Evolutionary conservation across 2,888 invertebrate genomes (phyloP).

Genomic region (Dryomyza anilis): DNA sequence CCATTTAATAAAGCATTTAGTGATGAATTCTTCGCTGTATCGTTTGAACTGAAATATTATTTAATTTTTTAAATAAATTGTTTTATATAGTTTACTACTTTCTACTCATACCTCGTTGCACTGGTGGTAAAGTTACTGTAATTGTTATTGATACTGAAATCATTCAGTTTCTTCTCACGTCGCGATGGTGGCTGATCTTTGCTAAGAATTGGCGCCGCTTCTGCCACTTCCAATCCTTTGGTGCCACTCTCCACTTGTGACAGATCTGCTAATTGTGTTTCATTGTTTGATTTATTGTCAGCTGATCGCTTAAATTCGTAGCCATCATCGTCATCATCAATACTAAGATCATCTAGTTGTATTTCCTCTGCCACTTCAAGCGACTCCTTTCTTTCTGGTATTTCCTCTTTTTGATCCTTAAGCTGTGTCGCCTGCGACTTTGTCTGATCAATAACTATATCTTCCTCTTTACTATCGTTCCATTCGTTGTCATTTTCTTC

Average conservation of each 20-base stretch:
- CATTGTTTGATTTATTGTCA: constrained; percentile 31
- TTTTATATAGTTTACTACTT: too few relatives aligned
- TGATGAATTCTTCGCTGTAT: too few relatives aligned
- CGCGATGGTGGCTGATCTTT: constrained; percentile 22
- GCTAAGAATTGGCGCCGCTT: too few relatives aligned
- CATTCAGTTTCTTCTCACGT: constrained; percentile 14
- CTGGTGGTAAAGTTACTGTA: constrained; percentile 47
- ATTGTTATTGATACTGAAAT: constrained; percentile 36
- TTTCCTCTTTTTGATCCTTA: too few relatives aligned
- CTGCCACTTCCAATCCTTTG: neutral
- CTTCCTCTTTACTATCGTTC: constrained; percentile 8
- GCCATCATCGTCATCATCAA: constrained; percentile 19
- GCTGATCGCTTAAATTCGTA: constrained; percentile 39
- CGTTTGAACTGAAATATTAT: too few relatives aligned
- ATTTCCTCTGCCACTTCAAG: neutral
- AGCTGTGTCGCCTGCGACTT: too few relatives aligned
- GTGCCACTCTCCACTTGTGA: neutral
- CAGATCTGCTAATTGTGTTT: constrained; percentile 10
- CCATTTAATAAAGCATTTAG: too few relatives aligned
- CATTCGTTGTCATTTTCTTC: neutral
- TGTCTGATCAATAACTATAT: too few relatives aligned
- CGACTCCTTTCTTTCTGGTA: too few relatives aligned
- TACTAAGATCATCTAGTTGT: neutral
- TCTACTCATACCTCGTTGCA: constrained; percentile 38
- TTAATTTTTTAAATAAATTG: too few relatives aligned